phyloP scores from a whole-genome alignment of 2,888 invertebrate genomes.

The Spisula subtruncata region DNA sequence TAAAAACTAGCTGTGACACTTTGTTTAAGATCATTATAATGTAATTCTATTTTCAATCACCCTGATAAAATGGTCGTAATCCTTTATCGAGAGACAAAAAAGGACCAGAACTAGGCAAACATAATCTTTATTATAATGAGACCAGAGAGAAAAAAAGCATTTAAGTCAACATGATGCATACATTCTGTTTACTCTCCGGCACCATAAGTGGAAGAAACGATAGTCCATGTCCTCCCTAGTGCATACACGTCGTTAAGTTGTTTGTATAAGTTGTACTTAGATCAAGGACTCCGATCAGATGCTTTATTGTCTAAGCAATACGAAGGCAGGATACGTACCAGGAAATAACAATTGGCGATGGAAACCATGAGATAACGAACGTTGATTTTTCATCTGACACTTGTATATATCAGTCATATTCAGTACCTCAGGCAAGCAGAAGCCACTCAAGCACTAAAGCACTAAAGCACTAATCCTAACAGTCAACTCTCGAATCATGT shows the following conservation, averaged over 20 bases:
- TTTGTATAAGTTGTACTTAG: slow-evolving; percentile 43
- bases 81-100: not conserved
- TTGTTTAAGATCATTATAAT: too few relatives aligned
- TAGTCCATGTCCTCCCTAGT: not conserved
- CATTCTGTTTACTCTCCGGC: slow-evolving; percentile 39
- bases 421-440: slow-evolving; percentile 27
- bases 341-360: slow-evolving; percentile 50
- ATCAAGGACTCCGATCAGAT: slow-evolving; percentile 39
- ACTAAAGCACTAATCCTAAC: slow-evolving; percentile 17
- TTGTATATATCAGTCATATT: slow-evolving; percentile 32
- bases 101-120: slow-evolving; percentile 7
- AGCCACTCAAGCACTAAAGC: slow-evolving; percentile 8
- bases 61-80: too few relatives aligned
- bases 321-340: slow-evolving; percentile 44
- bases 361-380: slow-evolving; percentile 50
- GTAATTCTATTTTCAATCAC: too few relatives aligned
- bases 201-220: slow-evolving; percentile 21
- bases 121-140: not conserved
- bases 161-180: slow-evolving; percentile 31
- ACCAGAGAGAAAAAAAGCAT: slow-evolving; percentile 32
- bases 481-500: not conserved
- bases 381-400: slow-evolving; percentile 41
- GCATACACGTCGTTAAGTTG: slow-evolving; percentile 39
- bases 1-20: too few relatives aligned
- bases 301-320: slow-evolving; percentile 52